Evolutionary conservation across 2,797 vertebrate species (phyloP), one percentile per base, ranked within the genome.

Genomic region (Sebastes vulpes): DNA sequence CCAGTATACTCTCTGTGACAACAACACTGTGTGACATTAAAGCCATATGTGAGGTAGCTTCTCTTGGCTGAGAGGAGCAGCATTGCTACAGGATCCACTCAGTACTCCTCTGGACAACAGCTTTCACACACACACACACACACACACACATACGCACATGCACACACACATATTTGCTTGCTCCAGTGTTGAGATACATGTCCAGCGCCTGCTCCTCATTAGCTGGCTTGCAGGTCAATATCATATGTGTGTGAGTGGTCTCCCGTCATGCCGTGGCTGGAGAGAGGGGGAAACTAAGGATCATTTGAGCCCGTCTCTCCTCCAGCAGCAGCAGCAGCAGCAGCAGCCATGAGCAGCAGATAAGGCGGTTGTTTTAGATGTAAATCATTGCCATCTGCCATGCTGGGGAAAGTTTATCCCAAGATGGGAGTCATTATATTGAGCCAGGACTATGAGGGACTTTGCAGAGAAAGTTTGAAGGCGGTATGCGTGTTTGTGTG

Each of bases 331-430:
- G 38, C 84, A 80, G 42, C 83, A 80, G 76, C 65, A 71, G 46
- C 84, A 81, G 46, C 84, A 81, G 76, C 65, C 68, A 86, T 79
- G 80, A 90, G 77, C 84, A 83, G 89, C 81, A 90, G 87, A 90
- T 83, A 84, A 85, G 68, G 29, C 75, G 68, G 80, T 80, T 72
- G 70, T 90, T 87, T 89, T 87, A 91, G 59, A 87, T 87, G 81
- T 82, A 90, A 94, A 95, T 92, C 81, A 68, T 59, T 80, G 72
- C 91, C 91, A 94, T 94, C 93, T 95, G 93, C 71, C 84, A 38
- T 48, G 77, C 69, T 75, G 67, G 56, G 29, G 50, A 63, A 88
- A 82, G 74, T 82, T 86, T 79, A 70, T 75, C 60, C 65, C 3
- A 3, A 72, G 65, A 61, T 68, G 65, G 66, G 57, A 87, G 75